Evolutionary conservation across 2,888 invertebrate genomes (phyloP).

Genomic region (Pyrochroa serraticornis): DNA sequence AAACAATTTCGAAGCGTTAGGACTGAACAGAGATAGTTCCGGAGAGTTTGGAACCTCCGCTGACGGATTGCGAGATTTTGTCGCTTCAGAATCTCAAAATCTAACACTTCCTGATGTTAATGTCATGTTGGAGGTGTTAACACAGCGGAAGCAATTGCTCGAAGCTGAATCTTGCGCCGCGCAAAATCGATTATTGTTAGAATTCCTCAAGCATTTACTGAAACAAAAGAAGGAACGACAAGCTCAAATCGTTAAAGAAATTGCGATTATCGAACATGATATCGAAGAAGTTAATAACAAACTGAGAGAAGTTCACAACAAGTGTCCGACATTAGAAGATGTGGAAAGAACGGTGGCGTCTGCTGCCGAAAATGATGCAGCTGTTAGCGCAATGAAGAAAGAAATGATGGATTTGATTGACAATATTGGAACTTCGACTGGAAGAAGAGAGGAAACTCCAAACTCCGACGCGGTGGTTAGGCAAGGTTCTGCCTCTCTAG

Average conservation of each 20-base stretch:
- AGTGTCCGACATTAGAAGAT: slow-evolving; percentile 65
- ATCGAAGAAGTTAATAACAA: slow-evolving; percentile 74
- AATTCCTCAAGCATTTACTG: slow-evolving; percentile 80
- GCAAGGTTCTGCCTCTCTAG: slow-evolving; percentile 55
- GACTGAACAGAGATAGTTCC: slow-evolving; percentile 54
- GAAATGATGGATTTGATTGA: slow-evolving; percentile 65
- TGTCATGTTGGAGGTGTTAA: slow-evolving; percentile 78
- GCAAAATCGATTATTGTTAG: slow-evolving; percentile 81
- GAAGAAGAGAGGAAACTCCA: slow-evolving; percentile 44
- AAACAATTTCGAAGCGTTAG: slow-evolving; percentile 58
- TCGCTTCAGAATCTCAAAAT: slow-evolving; percentile 72
- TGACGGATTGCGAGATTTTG: slow-evolving; percentile 67
- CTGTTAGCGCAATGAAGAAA: slow-evolving; percentile 62
- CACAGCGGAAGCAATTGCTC: slow-evolving; percentile 77
- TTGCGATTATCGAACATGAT: slow-evolving; percentile 76
- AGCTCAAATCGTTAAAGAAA: slow-evolving; percentile 71
- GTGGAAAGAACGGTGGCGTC: slow-evolving; percentile 58
- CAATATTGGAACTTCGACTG: slow-evolving; percentile 60
- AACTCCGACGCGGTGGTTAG: slow-evolving; percentile 34
- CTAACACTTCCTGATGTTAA: slow-evolving; percentile 81
- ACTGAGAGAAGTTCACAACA: slow-evolving; percentile 63
- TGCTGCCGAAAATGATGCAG: slow-evolving; percentile 52
- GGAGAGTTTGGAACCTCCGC: slow-evolving; percentile 56
- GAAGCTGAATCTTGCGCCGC: slow-evolving; percentile 82
- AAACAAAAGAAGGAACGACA: slow-evolving; percentile 73